Conservation (phyloP, 2,888 invertebrate genomes). For the Eustalomyia histrio region DNA sequence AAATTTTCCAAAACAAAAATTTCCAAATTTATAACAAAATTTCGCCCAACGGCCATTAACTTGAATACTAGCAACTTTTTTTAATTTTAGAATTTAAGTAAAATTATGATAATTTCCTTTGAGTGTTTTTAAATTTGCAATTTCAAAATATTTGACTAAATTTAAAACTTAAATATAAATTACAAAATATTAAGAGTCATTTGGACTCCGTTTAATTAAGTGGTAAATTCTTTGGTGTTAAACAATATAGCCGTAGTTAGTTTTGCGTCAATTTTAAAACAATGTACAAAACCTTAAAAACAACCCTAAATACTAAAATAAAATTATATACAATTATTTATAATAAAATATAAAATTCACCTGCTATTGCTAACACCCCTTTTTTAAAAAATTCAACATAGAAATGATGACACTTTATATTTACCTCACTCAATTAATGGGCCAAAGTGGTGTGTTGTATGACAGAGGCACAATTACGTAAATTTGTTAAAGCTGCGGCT, state of each 20-base stretch:
- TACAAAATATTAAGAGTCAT: neutral
- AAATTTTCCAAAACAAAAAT: too few relatives aligned
- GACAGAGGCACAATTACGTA: slow-evolving; percentile 79
- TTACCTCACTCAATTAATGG: slow-evolving; percentile 67
- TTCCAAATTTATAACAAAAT: too few relatives aligned
- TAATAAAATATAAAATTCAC: slow-evolving; percentile 40
- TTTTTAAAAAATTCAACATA: neutral
- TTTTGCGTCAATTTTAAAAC: neutral
- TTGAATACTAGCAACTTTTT: too few relatives aligned
- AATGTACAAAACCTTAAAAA: slow-evolving; percentile 17
- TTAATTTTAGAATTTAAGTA: too few relatives aligned
- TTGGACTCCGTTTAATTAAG: slow-evolving; percentile 31
- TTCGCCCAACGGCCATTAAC: too few relatives aligned
- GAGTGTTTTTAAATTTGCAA: too few relatives aligned
- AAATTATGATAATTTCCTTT: too few relatives aligned
- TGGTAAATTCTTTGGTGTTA: slow-evolving; percentile 71
- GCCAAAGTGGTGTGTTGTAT: slow-evolving; percentile 79
- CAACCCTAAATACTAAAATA: slow-evolving; percentile 41
- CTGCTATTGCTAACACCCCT: slow-evolving; percentile 59
- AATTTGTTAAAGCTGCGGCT: slow-evolving; percentile 78
- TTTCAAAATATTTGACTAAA: too few relatives aligned
- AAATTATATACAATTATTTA: slow-evolving; percentile 63
- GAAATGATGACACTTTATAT: slow-evolving; percentile 18
- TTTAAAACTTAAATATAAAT: neutral
- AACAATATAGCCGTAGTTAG: slow-evolving; percentile 74